Evolutionary conservation across 2,888 invertebrate species (phyloP).

Genomic region (Synergus itoensis): DNA sequence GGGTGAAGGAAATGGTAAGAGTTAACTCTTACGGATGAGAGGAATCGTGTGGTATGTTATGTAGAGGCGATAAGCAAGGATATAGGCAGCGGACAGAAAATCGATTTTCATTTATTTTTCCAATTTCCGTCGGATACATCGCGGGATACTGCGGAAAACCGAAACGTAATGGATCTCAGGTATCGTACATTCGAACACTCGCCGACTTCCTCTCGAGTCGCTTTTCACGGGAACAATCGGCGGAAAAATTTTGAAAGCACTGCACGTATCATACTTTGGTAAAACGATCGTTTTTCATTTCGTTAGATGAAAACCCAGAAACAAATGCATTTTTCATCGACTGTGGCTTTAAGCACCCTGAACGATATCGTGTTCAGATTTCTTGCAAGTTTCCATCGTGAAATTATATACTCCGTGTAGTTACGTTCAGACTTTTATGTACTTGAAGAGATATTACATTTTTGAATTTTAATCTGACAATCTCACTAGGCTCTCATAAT

Average conservation of each 20-base stretch:
- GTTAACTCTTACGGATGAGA: conserved; percentile 1
- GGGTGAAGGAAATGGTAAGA: conserved; percentile 8
- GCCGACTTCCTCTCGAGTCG: conserved; percentile 24
- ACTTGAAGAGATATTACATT: too few species aligned
- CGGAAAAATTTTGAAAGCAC: conserved; percentile 30
- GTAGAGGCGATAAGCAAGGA: conserved; percentile 34
- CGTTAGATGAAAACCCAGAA: conserved; percentile 40
- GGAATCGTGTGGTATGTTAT: conserved; percentile 14
- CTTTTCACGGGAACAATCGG: conserved; percentile 31
- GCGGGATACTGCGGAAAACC: conserved; percentile 36
- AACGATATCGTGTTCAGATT: conserved; percentile 17
- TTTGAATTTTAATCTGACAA: too few species aligned
- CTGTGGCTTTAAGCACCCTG: conserved; percentile 25
- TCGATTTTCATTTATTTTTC: conserved; percentile 42
- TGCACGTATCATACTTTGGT: conserved; percentile 39
- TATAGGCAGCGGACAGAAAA: conserved; percentile 40
- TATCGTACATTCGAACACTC: conserved; percentile 21
- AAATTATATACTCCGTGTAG: not conserved
- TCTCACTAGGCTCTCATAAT: too few species aligned
- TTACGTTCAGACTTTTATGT: not conserved
- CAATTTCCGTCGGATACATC: conserved; percentile 42
- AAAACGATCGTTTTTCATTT: conserved; percentile 42
- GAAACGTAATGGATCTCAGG: conserved; percentile 41
- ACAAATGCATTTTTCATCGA: conserved; percentile 41
- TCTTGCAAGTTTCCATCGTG: not conserved